Conservation (phyloP, 2,113 vertebrate species). For the Rhodinocichla rosea region DNA sequence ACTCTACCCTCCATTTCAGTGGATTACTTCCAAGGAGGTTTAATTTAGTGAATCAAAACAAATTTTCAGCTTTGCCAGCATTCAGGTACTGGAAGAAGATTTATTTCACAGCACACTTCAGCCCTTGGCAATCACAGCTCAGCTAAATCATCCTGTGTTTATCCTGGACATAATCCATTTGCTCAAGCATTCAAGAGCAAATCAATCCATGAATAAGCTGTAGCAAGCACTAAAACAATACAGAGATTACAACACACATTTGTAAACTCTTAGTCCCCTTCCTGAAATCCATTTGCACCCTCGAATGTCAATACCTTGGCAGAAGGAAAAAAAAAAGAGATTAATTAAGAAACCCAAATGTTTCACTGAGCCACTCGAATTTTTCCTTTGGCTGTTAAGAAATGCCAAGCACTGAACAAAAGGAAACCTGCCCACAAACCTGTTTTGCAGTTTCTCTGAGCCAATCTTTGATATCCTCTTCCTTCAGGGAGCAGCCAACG, state of each 20-base stretch:
- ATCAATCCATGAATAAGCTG: neutral
- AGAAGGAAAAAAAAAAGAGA: neutral
- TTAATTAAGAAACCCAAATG: neutral
- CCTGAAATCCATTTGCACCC: neutral
- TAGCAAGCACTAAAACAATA: neutral
- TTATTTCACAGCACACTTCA: neutral
- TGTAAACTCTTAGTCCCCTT: neutral
- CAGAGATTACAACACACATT: neutral
- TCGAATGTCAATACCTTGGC: neutral
- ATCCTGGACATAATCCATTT: constrained; percentile 1
- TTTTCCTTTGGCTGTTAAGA: neutral
- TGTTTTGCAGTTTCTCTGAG: constrained; percentile 89
- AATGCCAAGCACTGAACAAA: neutral
- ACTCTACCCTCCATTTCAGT: neutral
- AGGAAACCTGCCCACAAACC: constrained; percentile 64
- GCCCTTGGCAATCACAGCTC: neutral
- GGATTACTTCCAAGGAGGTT: neutral
- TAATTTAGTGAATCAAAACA: constrained; percentile 42
- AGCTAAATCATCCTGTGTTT: constrained; percentile 10
- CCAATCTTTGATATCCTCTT: constrained; percentile 91
- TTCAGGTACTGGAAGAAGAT: constrained; percentile 4
- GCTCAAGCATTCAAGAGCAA: neutral
- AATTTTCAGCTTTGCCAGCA: neutral
- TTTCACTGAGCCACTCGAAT: rapidly evolving
- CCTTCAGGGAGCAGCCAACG: constrained; percentile 85